These are phyloP conservation scores for Anolis carolinensis DNA, from an alignment of 2,113 vertebrate species.

Conservation along the genomic window DNA sequence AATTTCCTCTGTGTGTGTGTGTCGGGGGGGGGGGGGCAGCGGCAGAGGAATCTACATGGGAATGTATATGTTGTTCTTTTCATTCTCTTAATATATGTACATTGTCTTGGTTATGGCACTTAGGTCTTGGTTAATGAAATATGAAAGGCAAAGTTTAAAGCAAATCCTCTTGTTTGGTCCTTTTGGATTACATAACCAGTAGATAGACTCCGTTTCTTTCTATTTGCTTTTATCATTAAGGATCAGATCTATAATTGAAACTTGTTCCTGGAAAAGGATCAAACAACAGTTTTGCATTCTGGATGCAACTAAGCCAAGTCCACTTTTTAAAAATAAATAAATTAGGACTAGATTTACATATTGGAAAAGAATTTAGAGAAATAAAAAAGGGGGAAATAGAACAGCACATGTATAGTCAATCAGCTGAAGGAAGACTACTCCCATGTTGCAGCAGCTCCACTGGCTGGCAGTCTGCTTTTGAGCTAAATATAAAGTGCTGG, in stretches of 20 bases:
- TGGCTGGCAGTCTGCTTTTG: too few relatives aligned
- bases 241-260: slow-evolving; percentile 31
- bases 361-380: too few relatives aligned
- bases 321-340: too few relatives aligned
- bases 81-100: not conserved
- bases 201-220: slow-evolving; percentile 21
- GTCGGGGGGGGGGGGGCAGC: too few relatives aligned
- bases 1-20: not conserved
- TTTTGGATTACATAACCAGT: not conserved
- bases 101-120: not conserved
- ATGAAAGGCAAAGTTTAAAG: not conserved
- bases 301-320: not conserved
- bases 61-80: not conserved
- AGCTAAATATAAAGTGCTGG: too few relatives aligned
- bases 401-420: too few relatives aligned
- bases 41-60: not conserved
- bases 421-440: too few relatives aligned
- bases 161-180: slow-evolving; percentile 16
- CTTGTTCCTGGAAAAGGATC: not conserved
- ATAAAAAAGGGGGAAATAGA: too few relatives aligned
- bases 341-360: too few relatives aligned
- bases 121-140: not conserved
- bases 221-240: slow-evolving; percentile 33
- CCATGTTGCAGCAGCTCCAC: too few relatives aligned
- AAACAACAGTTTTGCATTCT: not conserved